These are phyloP conservation scores for Gobio occitaniae DNA, from an alignment of 2,797 vertebrate genomes.

Conservation along the genomic window DNA sequence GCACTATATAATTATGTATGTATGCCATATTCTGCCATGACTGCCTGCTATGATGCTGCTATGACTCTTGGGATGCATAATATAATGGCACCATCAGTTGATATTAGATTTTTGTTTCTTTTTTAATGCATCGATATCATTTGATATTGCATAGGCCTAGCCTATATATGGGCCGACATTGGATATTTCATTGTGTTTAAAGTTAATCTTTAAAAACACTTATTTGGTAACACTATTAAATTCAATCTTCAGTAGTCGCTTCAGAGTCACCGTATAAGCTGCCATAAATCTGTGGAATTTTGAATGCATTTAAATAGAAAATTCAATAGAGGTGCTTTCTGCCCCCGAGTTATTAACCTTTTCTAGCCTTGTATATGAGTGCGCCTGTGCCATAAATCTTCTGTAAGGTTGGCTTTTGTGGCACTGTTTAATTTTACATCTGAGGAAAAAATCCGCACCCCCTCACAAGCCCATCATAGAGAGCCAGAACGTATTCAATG, in stretches of 20 bases:
- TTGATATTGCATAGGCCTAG: not conserved
- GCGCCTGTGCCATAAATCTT: slow-evolving; percentile 9
- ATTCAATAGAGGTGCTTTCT: not conserved
- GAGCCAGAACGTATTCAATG: slow-evolving; percentile 12
- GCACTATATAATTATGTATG: not conserved
- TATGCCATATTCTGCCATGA: not conserved
- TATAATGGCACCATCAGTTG: not conserved
- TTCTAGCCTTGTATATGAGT: not conserved
- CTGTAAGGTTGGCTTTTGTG: slow-evolving; percentile 1
- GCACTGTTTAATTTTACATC: slow-evolving; percentile 21
- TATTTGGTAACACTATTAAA: not conserved
- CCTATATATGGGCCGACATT: not conserved
- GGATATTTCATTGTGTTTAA: not conserved
- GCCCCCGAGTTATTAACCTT: slow-evolving; percentile 1
- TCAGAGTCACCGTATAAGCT: not conserved
- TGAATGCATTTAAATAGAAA: not conserved
- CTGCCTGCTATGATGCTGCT: not conserved
- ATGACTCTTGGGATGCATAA: not conserved
- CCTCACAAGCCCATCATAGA: slow-evolving; percentile 15
- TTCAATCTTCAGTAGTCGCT: not conserved
- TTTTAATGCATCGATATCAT: not conserved
- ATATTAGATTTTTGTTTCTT: not conserved
- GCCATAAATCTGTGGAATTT: not conserved
- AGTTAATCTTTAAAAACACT: slow-evolving; percentile 6
- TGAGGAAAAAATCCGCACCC: slow-evolving; percentile 7